A percentile compares a stretch with the other conserved stretches of the same genome.
These are phyloP conservation scores for Mimas tiliae DNA, from an alignment of 2,888 invertebrate genomes.

Conservation along the genomic window DNA sequence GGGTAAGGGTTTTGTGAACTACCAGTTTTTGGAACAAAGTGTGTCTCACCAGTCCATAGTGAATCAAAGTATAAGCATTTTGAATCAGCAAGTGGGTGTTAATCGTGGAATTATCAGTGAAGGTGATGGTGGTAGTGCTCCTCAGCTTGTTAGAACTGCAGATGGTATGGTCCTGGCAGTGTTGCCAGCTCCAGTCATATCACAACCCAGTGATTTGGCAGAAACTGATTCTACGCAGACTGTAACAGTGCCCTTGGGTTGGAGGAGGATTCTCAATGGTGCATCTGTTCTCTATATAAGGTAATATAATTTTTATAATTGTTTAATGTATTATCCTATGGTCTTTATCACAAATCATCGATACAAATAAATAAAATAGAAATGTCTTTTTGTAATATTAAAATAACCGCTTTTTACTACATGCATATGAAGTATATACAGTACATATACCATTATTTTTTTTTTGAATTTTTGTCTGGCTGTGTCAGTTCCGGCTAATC, in stretches of 20 bases:
- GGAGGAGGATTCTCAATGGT: conserved; percentile 77
- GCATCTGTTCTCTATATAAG: conserved; percentile 75
- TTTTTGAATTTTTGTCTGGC: too few species aligned
- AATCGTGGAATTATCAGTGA: conserved; percentile 68
- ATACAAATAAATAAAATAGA: too few species aligned
- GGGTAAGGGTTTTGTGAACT: conserved; percentile 78
- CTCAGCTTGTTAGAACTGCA: conserved; percentile 76
- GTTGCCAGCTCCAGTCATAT: conserved; percentile 61
- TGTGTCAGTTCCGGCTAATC: too few species aligned
- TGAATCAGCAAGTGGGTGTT: conserved; percentile 80
- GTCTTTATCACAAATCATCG: too few species aligned
- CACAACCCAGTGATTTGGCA: conserved; percentile 55
- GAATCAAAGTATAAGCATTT: conserved; percentile 81
- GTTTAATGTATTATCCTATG: too few species aligned
- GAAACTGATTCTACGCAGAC: conserved; percentile 74
- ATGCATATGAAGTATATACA: too few species aligned
- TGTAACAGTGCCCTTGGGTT: conserved; percentile 79
- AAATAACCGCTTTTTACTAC: too few species aligned
- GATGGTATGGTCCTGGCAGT: conserved; percentile 80
- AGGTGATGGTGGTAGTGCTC: conserved; percentile 60
- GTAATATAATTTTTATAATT: conserved; percentile 47
- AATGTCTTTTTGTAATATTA: too few species aligned
- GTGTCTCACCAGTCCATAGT: conserved; percentile 81
- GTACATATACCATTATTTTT: too few species aligned
- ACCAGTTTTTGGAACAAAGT: conserved; percentile 82